These are phyloP conservation scores for Erythrolamprus reginae DNA, from an alignment of 2,113 vertebrate genomes.

Conservation along the genomic window DNA sequence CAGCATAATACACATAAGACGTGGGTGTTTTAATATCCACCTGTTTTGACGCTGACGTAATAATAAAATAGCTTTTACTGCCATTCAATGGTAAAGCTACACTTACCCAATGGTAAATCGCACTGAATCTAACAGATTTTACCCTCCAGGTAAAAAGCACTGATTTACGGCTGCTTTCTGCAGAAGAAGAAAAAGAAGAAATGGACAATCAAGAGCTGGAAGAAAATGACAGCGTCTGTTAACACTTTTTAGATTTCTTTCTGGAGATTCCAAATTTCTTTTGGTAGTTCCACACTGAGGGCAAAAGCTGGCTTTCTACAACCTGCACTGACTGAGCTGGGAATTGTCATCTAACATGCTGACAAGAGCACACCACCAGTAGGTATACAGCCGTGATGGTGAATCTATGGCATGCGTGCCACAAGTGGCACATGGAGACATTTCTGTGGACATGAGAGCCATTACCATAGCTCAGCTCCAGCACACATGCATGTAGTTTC, in stretches of 20 bases:
- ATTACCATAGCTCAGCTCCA: too few species aligned
- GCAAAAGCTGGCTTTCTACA: neutral
- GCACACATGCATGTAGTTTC: too few species aligned
- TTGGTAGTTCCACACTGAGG: neutral
- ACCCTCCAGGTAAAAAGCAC: neutral
- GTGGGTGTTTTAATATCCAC: too few species aligned
- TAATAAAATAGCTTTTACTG: neutral
- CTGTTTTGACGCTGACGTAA: neutral
- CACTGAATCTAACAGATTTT: neutral
- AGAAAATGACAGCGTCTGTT: neutral
- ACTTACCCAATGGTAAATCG: slow-evolving; percentile 8
- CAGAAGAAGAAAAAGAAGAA: neutral
- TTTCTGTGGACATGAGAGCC: too few species aligned
- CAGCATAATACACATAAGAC: neutral
- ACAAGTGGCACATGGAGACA: too few species aligned
- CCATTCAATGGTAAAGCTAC: neutral
- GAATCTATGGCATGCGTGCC: too few species aligned
- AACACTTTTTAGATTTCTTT: neutral
- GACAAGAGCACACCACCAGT: neutral
- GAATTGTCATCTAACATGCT: neutral
- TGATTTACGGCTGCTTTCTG: neutral
- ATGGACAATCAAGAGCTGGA: neutral
- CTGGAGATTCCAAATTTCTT: neutral
- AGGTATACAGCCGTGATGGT: neutral
- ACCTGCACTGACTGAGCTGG: neutral